phyloP scores from a whole-genome alignment of 2,888 invertebrate species.

The Ophion costatus region DNA sequence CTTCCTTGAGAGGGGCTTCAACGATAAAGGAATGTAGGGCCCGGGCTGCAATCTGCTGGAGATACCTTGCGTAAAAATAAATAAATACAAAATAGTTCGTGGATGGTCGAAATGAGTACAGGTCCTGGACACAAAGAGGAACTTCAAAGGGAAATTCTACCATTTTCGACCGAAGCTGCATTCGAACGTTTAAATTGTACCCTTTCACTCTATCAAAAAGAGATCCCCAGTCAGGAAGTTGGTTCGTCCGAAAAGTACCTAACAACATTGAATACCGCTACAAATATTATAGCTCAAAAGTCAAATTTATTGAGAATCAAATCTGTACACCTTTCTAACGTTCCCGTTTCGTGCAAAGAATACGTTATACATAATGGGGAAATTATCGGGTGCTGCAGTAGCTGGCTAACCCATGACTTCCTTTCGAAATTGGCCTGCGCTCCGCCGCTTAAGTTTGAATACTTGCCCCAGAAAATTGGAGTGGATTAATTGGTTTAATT shows the following conservation, averaged over 20 bases:
- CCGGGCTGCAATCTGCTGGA: neutral
- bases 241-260: too few relatives aligned
- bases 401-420: constrained; percentile 45
- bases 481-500: constrained; percentile 70
- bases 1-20: neutral
- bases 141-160: neutral
- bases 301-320: neutral
- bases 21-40: neutral
- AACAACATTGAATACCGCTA: neutral
- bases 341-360: neutral
- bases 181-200: neutral
- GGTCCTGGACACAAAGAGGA: neutral
- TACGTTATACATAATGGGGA: neutral
- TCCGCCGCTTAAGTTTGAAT: constrained; percentile 72
- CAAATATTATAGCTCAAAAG: neutral
- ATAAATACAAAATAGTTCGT: too few relatives aligned
- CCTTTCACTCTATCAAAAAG: neutral
- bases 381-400: constrained; percentile 32
- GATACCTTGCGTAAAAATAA: neutral
- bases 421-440: constrained; percentile 38
- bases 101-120: neutral
- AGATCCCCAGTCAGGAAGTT: neutral
- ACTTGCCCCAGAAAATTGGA: constrained; percentile 69
- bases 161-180: neutral
- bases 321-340: neutral